phyloP scores from a whole-genome alignment of 2,797 vertebrate species.

The Pachyuromys duprasi region DNA sequence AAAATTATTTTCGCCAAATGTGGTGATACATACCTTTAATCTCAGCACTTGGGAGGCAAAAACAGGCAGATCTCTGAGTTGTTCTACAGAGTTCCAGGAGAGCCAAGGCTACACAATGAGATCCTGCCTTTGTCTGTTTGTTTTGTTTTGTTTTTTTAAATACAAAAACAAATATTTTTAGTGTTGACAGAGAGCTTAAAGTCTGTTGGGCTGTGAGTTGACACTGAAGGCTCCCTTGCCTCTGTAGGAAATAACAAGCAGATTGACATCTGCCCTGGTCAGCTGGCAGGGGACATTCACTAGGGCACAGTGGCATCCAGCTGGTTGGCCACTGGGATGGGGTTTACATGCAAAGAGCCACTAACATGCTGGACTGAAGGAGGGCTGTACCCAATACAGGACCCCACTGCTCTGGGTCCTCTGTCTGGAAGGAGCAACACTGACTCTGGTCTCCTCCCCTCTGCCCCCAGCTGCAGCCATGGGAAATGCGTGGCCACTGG shows the following conservation, averaged over 20 bases:
- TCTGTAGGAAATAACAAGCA: neutral
- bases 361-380: neutral
- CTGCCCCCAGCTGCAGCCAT: constrained; percentile 91
- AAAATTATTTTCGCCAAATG: no score
- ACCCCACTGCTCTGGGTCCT: neutral
- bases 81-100: neutral
- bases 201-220: neutral
- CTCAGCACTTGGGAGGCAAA: neutral
- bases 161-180: neutral
- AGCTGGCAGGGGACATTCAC: neutral
- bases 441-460: neutral
- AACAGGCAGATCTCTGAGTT: neutral
- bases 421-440: neutral
- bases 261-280: neutral
- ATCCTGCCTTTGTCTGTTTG: neutral
- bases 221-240: no score
- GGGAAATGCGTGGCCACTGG: constrained; percentile 91
- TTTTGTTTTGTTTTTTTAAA: neutral
- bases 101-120: neutral
- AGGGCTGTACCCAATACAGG: no score
- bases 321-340: neutral
- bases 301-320: neutral
- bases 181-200: neutral
- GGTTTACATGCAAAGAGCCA: neutral
- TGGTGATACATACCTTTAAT: neutral